phyloP scores from a whole-genome alignment of 2,797 vertebrate genomes.

The Etheostoma perlongum region DNA sequence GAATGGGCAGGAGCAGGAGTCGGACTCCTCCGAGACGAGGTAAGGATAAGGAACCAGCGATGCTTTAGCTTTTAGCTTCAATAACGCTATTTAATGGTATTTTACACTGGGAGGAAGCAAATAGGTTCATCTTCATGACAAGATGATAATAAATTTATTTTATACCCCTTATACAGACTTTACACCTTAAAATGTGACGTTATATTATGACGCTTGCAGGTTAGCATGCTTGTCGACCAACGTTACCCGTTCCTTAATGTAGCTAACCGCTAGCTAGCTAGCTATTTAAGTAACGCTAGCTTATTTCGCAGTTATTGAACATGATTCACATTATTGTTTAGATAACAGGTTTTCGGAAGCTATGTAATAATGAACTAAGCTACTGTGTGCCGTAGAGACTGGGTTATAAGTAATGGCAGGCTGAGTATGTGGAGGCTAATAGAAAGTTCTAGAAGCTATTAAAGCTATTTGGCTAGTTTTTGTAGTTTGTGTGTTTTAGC shows the following conservation, averaged over 20 bases:
- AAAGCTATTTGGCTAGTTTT: too few relatives aligned
- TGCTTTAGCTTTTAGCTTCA: not conserved
- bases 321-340: not conserved
- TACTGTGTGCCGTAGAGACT: not conserved
- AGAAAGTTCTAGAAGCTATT: too few relatives aligned
- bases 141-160: accelerated
- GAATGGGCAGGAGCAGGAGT: conserved; percentile 85
- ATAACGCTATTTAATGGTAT: not conserved
- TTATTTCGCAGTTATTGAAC: not conserved
- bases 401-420: not conserved
- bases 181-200: not conserved
- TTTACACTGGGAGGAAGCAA: accelerated
- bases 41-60: conserved; percentile 27
- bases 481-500: too few relatives aligned
- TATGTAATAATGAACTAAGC: not conserved
- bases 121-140: accelerated
- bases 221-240: not conserved
- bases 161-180: too few relatives aligned
- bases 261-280: too few relatives aligned
- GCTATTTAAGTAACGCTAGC: too few relatives aligned
- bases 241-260: not conserved
- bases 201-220: too few relatives aligned
- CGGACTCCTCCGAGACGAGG: conserved; percentile 84
- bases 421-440: too few relatives aligned
- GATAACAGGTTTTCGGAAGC: too few relatives aligned